Base-by-base conservation (phyloP, 2,888 invertebrate species). In the Drosophila phalerata region DNA sequence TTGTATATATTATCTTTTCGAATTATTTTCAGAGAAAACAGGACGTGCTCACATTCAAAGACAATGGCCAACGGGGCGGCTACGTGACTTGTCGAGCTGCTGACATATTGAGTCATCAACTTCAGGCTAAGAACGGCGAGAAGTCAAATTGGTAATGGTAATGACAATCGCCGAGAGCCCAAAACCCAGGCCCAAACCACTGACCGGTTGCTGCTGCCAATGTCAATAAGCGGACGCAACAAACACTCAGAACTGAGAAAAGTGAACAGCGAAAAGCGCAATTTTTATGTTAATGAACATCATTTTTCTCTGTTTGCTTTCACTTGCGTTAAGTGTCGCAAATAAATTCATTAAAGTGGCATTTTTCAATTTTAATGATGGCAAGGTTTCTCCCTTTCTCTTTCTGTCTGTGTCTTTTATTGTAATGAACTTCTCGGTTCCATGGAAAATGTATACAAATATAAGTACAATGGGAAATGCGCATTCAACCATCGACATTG, bases 311-410 rank as follows among this genome's bases (percentile, higher is more conserved):
- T 69, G 88, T 89, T 89, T 89, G 80, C 80, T 76, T 81, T 81
- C 72, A 72, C 77, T 89, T 89, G 88, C 76, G 89, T 73, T 85
- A 88, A 89, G 85, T 85, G 85, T 88, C 86, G 83, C 88, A 85
- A 89, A 85, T 85, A 89, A 85, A 85, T 85, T 85, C 88, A 85
- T 89, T 88, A 88, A 85, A 85, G 85, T 88, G 77, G 69, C 90
- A 89, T 89, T 85, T 88, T 88, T 85, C 89, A 89, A 89, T 85
- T 88, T 89, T 89, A 85, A 85, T 85, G 89, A 89, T 79, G 69
- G 58, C 55, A 4, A 30, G 56, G 34, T 43, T 64, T 17, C 64
- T 25, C 6, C 43, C 8, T 6, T 1, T 38, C 19, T 11, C 5
- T 5, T 37, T 8, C 32, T n/a, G 3, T 1, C n/a, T 8, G 17